phyloP scores from a whole-genome alignment of 2,888 invertebrate genomes.

The Tholera decimalis region DNA sequence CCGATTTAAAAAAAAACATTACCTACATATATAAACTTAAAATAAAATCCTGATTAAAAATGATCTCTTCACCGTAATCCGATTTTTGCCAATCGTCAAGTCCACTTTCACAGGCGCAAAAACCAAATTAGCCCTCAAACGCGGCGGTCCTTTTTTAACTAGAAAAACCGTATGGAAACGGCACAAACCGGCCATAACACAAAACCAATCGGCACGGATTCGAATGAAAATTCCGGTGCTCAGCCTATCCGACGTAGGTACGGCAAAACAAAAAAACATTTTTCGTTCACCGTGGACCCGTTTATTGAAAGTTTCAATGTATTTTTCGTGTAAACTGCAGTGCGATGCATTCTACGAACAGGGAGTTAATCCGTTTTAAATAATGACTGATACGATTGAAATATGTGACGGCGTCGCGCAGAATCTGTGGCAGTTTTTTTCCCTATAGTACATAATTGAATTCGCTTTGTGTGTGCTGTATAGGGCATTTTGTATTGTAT shows the following conservation, averaged over 20 bases:
- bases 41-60: background rate
- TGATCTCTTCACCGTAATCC: background rate
- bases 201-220: conserved; percentile 62
- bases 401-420: conserved; percentile 42
- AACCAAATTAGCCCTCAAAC: conserved; percentile 39
- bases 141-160: conserved; percentile 23
- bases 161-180: conserved; percentile 15
- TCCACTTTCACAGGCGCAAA: conserved; percentile 2
- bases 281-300: conserved; percentile 41
- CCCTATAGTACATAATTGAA: conserved; percentile 25
- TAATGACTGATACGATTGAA: conserved; percentile 59
- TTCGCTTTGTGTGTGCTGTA: conserved; percentile 19
- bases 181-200: conserved; percentile 36
- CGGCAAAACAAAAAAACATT: conserved; percentile 27
- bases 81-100: conserved; percentile 3
- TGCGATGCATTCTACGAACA: conserved; percentile 34
- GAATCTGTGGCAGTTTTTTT: conserved; percentile 8
- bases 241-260: conserved; percentile 31
- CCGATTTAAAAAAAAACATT: no score
- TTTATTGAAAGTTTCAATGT: conserved; percentile 64
- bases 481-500: background rate
- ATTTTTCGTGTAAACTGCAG: conserved; percentile 65
- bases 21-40: no score
- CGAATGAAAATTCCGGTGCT: conserved; percentile 62
- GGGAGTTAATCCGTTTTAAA: conserved; percentile 52